These are phyloP conservation scores for Mesaphorura yosii DNA, from an alignment of 1,140 invertebrate genomes.

Conservation along the genomic window DNA sequence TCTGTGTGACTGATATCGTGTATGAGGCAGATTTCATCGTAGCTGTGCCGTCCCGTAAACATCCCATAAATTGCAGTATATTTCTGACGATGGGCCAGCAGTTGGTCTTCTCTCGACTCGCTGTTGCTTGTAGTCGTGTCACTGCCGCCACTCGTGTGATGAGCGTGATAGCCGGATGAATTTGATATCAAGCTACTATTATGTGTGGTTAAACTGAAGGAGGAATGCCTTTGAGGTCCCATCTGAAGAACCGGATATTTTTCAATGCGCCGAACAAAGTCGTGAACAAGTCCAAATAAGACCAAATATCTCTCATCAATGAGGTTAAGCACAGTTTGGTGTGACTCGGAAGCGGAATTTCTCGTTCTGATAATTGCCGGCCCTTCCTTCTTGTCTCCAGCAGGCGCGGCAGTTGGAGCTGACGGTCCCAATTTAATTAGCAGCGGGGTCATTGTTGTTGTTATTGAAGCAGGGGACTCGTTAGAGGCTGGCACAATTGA, in stretches of 20 bases:
- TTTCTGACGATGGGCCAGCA: slow-evolving; percentile 35
- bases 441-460: no score
- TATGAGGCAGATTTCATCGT: slow-evolving; percentile 80
- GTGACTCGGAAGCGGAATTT: no score
- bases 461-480: background rate
- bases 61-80: slow-evolving; percentile 44
- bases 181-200: no score
- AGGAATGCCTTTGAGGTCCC: slow-evolving; percentile 9
- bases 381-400: no score
- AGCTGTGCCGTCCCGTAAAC: slow-evolving; percentile 66
- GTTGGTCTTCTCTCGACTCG: slow-evolving; percentile 24
- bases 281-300: slow-evolving; percentile 78
- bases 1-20: slow-evolving; percentile 66
- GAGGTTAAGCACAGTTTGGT: slow-evolving; percentile 24
- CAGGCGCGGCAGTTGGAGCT: no score
- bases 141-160: slow-evolving; percentile 46
- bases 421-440: no score
- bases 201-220: slow-evolving; percentile 22
- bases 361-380: no score
- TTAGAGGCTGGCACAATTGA: background rate
- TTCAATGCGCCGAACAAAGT: slow-evolving; percentile 68
- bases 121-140: slow-evolving; percentile 41
- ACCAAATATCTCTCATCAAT: slow-evolving; percentile 78
- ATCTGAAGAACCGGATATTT: slow-evolving; percentile 40
- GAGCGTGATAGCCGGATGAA: no score